A percentile compares a stretch with the other conserved stretches of the same genome.
These are phyloP conservation scores for Zaprionus davidi DNA, from an alignment of 1,140 invertebrate genomes.

Conservation along the genomic window DNA sequence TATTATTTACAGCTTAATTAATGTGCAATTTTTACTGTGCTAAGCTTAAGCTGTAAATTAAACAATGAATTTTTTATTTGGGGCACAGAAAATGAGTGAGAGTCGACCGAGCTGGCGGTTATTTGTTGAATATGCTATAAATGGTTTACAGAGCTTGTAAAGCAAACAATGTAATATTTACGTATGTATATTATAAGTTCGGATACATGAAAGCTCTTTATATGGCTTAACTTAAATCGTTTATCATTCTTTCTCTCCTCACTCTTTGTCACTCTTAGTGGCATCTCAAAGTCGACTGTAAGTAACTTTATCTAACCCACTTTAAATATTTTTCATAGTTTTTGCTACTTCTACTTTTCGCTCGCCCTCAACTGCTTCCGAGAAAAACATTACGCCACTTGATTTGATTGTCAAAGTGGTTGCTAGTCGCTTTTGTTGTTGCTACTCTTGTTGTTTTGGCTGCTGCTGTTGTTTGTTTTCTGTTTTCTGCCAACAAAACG, in stretches of 20 bases:
- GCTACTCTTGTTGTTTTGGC: constrained; percentile 1
- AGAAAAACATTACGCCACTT: constrained; percentile 32
- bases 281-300: no score
- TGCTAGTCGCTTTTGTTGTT: constrained; percentile 2
- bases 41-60: constrained; percentile 36
- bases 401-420: constrained; percentile 29
- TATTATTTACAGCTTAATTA: constrained; percentile 44
- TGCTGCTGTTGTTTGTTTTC: not conserved
- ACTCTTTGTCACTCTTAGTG: no score
- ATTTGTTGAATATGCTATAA: not conserved
- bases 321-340: not conserved
- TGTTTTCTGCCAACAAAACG: constrained; percentile 16
- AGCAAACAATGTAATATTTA: no score
- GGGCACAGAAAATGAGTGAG: not conserved
- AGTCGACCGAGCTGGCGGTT: not conserved
- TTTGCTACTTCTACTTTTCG: constrained; percentile 1
- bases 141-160: no score
- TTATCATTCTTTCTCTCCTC: no score
- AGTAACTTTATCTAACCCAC: not conserved
- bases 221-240: no score
- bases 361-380: not conserved
- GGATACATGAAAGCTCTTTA: no score
- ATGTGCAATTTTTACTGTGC: constrained; percentile 22
- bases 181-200: no score
- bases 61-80: constrained; percentile 41